Percentiles rank a stretch among this genome's conserved stretches.
Evolutionary conservation across 2,113 vertebrate genomes (phyloP).

Genomic region (Silurus glanis): DNA sequence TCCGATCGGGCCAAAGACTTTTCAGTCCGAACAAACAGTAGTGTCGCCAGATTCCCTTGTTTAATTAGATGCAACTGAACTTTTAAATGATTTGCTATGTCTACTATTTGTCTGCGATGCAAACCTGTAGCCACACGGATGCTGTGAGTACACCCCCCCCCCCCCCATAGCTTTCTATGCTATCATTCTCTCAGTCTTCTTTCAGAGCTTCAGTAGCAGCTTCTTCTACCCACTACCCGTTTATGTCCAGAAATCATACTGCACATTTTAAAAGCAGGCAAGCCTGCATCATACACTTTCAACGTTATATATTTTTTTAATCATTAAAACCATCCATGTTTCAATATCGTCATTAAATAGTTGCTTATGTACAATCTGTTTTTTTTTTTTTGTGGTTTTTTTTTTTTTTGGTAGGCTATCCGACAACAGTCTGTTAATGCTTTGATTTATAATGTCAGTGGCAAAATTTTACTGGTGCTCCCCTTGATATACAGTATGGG

Average conservation of each 20-base stretch:
- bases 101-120: not conserved
- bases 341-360: conserved; percentile 38
- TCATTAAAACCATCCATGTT: conserved; percentile 35
- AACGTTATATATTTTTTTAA: conserved; percentile 20
- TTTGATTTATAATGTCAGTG: not conserved
- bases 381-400: not conserved
- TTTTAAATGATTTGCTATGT: not conserved
- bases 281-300: conserved; percentile 5
- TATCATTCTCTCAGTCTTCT: conserved; percentile 26
- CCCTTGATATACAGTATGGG: not conserved
- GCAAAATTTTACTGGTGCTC: not conserved
- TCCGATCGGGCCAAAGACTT: not conserved
- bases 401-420: not conserved
- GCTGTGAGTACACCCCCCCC: not conserved
- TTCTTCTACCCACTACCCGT: conserved; percentile 16
- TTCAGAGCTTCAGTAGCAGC: conserved; percentile 62
- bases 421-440: not conserved
- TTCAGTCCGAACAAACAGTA: conserved; percentile 1
- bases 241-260: conserved; percentile 47
- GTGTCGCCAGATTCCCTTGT: not conserved
- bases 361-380: conserved; percentile 39
- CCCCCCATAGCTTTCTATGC: not conserved
- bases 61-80: not conserved
- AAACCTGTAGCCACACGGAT: not conserved
- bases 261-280: conserved; percentile 33